Percentiles rank a stretch among this genome's conserved stretches.
Evolutionary conservation across 2,113 vertebrate genomes (phyloP).

Genomic region (Copsychus sechellarum): DNA sequence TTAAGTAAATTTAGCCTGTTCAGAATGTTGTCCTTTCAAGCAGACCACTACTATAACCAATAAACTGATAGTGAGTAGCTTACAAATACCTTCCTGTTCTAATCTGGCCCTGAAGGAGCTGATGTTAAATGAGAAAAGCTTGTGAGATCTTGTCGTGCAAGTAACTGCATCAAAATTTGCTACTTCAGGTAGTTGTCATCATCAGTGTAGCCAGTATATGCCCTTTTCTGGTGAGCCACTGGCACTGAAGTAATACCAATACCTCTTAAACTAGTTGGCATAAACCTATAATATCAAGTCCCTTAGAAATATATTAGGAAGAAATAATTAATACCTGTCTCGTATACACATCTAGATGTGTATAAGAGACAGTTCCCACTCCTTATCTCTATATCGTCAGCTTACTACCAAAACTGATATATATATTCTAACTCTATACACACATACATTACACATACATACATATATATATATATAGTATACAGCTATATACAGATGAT

Average conservation of each 20-base stretch:
- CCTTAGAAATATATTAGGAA: neutral
- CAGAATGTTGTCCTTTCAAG: neutral
- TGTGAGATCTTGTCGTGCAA: neutral
- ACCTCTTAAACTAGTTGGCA: neutral
- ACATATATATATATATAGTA: no score
- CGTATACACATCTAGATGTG: no score
- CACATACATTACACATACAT: no score
- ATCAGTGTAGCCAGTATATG: neutral
- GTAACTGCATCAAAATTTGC: neutral
- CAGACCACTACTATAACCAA: neutral
- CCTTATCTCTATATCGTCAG: no score
- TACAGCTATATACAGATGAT: no score
- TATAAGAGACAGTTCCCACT: no score
- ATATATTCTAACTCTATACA: no score
- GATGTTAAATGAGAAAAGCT: neutral
- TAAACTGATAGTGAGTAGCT: neutral
- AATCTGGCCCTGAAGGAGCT: neutral
- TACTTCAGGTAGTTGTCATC: neutral
- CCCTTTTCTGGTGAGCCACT: neutral
- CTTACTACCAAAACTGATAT: no score
- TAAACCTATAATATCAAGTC: neutral
- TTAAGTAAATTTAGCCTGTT: neutral
- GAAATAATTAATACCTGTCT: neutral
- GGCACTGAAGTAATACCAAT: neutral
- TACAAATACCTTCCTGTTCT: neutral